phyloP scores from a whole-genome alignment of 2,113 vertebrate genomes.

The Actinemys pallida region DNA sequence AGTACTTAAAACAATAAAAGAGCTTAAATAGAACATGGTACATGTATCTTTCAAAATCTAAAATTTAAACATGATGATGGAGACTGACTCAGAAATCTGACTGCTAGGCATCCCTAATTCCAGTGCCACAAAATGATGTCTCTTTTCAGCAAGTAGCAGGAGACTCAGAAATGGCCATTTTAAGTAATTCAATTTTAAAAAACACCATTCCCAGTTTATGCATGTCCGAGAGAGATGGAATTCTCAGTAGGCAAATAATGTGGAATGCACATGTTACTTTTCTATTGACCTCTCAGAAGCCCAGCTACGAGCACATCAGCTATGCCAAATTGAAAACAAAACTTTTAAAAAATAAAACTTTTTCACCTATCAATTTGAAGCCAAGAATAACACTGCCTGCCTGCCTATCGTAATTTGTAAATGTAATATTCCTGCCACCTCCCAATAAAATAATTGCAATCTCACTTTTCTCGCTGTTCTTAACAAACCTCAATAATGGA shows the following conservation, averaged over 20 bases:
- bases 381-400: constrained; percentile 18
- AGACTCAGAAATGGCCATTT: background rate
- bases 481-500: constrained; percentile 38
- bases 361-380: constrained; percentile 42
- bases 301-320: background rate
- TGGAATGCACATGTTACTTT: constrained; percentile 10
- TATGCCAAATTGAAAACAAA: constrained; percentile 36
- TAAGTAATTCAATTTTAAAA: background rate
- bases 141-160: background rate
- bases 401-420: constrained; percentile 56
- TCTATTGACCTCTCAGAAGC: background rate
- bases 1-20: background rate
- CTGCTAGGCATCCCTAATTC: background rate
- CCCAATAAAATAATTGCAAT: constrained; percentile 44
- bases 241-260: constrained; percentile 3
- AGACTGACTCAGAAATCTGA: background rate
- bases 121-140: background rate
- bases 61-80: background rate
- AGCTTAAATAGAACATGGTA: background rate
- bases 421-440: constrained; percentile 70
- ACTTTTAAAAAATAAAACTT: constrained; percentile 30
- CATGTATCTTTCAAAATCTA: background rate
- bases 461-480: constrained; percentile 49
- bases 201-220: background rate
- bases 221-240: background rate